Conservation (phyloP, 1,140 invertebrate species). For the Leptinotarsa undecemlineata region DNA sequence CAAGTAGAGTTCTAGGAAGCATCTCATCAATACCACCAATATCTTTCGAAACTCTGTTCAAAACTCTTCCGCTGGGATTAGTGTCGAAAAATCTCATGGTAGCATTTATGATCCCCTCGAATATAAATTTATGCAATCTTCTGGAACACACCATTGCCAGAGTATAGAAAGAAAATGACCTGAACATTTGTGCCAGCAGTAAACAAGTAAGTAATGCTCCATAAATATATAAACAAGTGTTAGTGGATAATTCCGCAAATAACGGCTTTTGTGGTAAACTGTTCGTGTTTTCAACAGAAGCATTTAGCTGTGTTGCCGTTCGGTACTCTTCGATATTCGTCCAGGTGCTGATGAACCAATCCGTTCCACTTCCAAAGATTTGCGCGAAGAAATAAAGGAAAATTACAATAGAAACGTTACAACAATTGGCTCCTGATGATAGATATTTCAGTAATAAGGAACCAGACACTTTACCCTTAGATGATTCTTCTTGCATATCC, state of each 20-base stretch:
- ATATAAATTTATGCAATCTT: constrained; percentile 69
- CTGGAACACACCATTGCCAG: constrained; percentile 66
- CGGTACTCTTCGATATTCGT: constrained; percentile 51
- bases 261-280: constrained; percentile 60
- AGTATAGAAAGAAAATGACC: constrained; percentile 65
- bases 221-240: constrained; percentile 55
- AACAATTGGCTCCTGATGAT: constrained; percentile 64
- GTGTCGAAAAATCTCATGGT: constrained; percentile 82
- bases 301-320: neutral
- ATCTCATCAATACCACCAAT: constrained; percentile 66
- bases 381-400: constrained; percentile 69
- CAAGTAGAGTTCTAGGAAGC: constrained; percentile 65
- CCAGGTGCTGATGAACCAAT: constrained; percentile 83
- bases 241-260: constrained; percentile 47
- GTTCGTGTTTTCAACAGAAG: neutral
- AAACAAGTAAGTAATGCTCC: neutral
- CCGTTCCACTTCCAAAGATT: constrained; percentile 67
- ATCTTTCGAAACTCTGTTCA: constrained; percentile 53
- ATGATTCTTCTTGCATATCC: constrained; percentile 48
- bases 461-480: constrained; percentile 49
- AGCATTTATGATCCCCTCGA: constrained; percentile 60
- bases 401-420: constrained; percentile 62
- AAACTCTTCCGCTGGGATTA: constrained; percentile 68
- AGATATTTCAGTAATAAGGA: constrained; percentile 64
- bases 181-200: constrained; percentile 46